These are phyloP conservation scores for Buceros bicornis DNA, from an alignment of 2,797 vertebrate genomes.

Conservation along the genomic window DNA sequence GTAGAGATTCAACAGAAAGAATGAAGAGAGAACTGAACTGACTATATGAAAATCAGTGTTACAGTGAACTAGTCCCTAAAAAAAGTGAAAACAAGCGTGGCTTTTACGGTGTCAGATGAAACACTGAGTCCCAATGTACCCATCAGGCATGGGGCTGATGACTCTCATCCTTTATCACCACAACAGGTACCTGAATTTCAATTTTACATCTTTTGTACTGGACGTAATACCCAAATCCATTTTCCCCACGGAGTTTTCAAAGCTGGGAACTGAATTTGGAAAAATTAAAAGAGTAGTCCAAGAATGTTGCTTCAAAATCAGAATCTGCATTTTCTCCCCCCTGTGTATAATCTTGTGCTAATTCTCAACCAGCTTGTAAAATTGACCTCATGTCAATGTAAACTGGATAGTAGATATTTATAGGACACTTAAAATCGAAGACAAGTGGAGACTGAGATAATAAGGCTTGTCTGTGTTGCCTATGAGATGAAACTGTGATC, in stretches of 20 bases:
- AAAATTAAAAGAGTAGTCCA: not conserved
- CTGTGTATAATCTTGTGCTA: not conserved
- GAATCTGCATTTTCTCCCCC: not conserved
- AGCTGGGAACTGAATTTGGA: not conserved
- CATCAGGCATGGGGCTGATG: not conserved
- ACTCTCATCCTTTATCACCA: not conserved
- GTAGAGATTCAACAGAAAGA: not conserved
- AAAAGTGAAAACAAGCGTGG: not conserved
- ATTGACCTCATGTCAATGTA: not conserved
- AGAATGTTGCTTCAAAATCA: not conserved
- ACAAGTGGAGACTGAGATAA: conserved; percentile 36
- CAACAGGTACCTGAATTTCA: not conserved
- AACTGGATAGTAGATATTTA: conserved; percentile 29
- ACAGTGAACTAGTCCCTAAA: not conserved
- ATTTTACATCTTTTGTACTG: not conserved
- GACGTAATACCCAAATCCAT: rapidly evolving
- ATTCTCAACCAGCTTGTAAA: conserved; percentile 32
- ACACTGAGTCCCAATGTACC: not conserved
- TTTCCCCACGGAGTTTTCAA: not conserved
- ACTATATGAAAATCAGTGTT: not conserved
- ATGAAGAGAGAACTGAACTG: not conserved
- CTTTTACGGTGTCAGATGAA: not conserved
- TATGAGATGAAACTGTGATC: conserved; percentile 62
- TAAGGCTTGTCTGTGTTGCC: conserved; percentile 15
- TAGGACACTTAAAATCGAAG: not conserved